Evolutionary conservation across 1,140 invertebrate species (phyloP).

Genomic region (Drosophila equinoxialis): DNA sequence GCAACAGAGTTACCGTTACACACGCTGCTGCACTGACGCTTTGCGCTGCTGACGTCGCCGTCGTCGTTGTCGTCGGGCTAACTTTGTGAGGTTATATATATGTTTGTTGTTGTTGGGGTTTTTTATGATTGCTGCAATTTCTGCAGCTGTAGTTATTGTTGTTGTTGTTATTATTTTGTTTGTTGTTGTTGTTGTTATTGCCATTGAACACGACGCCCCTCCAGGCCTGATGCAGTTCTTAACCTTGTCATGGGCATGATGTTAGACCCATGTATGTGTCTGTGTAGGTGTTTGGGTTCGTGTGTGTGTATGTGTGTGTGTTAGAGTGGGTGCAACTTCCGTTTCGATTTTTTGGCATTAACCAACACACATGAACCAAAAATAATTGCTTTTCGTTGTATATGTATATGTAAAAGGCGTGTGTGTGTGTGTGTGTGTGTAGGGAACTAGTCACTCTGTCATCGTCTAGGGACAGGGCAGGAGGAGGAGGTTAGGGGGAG

Average conservation of each 20-base stretch:
- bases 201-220: conserved; percentile 38
- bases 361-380: conserved; percentile 74
- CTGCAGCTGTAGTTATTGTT: conserved; percentile 26
- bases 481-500: background rate
- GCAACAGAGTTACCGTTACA: conserved; percentile 1
- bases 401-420: conserved; percentile 37
- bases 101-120: conserved; percentile 6
- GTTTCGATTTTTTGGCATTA: conserved; percentile 74
- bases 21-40: background rate
- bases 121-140: conserved; percentile 21
- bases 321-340: conserved; percentile 59
- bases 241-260: conserved; percentile 61
- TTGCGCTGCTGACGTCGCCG: background rate
- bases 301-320: conserved; percentile 11
- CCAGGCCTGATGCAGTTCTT: conserved; percentile 60
- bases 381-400: conserved; percentile 75
- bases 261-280: conserved; percentile 3
- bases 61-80: background rate
- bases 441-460: conserved; percentile 18
- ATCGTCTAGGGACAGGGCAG: conserved; percentile 16
- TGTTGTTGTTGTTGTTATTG: conserved; percentile 53
- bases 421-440: conserved; percentile 33
- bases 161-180: conserved; percentile 19
- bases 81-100: conserved; percentile 12
- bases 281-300: conserved; percentile 21